Conservation (phyloP, 2,888 invertebrate genomes). For the Nomada fabriciana region DNA sequence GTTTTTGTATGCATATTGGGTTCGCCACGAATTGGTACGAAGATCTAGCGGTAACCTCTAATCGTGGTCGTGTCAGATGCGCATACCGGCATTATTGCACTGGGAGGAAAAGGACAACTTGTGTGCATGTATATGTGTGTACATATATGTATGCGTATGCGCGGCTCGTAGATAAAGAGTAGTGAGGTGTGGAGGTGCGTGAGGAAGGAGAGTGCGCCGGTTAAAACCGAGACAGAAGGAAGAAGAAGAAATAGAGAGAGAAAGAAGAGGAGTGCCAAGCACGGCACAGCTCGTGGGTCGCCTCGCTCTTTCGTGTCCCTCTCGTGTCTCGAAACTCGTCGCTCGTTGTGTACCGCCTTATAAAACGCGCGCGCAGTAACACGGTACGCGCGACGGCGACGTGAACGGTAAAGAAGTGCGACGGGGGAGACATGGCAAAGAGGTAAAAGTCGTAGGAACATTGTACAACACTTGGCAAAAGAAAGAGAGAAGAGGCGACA, state of each 20-base stretch:
- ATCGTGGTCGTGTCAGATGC: conserved; percentile 52
- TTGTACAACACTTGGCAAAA: conserved; percentile 32
- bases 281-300: conserved; percentile 25
- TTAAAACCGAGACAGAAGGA: conserved; percentile 35
- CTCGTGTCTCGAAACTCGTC: conserved; percentile 56
- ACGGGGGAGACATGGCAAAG: conserved; percentile 6
- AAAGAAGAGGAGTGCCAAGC: conserved; percentile 48
- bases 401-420: conserved; percentile 30
- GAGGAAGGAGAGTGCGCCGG: conserved; percentile 23
- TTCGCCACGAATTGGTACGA: no score
- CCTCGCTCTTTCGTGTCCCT: conserved; percentile 52
- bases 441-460: conserved; percentile 31
- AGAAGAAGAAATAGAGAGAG: conserved; percentile 24
- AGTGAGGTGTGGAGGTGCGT: conserved; percentile 32
- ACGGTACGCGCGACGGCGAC: conserved; percentile 59
- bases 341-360: conserved; percentile 68
- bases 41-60: conserved; percentile 16
- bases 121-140: conserved; percentile 6
- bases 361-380: conserved; percentile 72
- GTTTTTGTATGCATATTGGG: no score
- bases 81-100: conserved; percentile 48
- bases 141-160: conserved; percentile 16
- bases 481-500: conserved; percentile 37
- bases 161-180: conserved; percentile 50
- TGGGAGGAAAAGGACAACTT: conserved; percentile 35